Percentiles rank a stretch among this genome's conserved stretches.
Conservation (phyloP, 1,140 invertebrate genomes). For the Paramacrobiotus metropolitanus region DNA sequence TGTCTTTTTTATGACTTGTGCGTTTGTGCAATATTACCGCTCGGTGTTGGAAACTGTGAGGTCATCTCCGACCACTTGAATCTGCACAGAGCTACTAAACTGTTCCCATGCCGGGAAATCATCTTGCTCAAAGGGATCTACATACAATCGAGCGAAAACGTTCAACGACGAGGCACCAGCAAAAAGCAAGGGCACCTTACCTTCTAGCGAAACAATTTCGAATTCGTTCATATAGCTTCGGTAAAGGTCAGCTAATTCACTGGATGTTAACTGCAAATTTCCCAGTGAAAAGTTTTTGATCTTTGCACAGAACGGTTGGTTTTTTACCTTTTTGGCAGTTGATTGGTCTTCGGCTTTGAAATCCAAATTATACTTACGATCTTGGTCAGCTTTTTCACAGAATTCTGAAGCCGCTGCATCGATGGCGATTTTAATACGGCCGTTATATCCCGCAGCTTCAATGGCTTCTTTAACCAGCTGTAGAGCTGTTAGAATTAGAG, state of each 20-base stretch:
- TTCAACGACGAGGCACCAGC: conserved; percentile 29
- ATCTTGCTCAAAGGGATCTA: conserved; percentile 41
- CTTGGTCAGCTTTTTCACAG: conserved; percentile 25
- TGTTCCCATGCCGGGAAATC: conserved; percentile 78
- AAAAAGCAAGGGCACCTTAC: conserved; percentile 97
- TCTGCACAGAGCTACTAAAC: conserved; percentile 47
- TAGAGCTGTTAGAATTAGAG: conserved; percentile 26
- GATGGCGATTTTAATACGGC: conserved; percentile 90
- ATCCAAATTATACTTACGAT: conserved; percentile 74
- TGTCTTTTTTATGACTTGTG: no score
- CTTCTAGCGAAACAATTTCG: conserved; percentile 90
- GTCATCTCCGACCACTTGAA: conserved; percentile 39
- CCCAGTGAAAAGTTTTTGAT: no score
- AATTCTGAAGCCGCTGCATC: conserved; percentile 98
- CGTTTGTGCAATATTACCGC: not conserved
- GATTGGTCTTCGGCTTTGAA: conserved; percentile 45
- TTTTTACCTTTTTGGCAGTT: conserved; percentile 29
- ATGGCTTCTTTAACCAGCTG: conserved; percentile 72
- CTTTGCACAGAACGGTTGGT: no score
- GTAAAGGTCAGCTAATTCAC: conserved; percentile 64
- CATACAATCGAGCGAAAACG: conserved; percentile 11
- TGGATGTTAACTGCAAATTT: no score
- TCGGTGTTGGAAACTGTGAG: not conserved
- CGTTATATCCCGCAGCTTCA: conserved; percentile 72
- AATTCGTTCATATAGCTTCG: conserved; percentile 72